Evolutionary conservation across 2,888 invertebrate genomes (phyloP).

Genomic region (Epinotia ramella): DNA sequence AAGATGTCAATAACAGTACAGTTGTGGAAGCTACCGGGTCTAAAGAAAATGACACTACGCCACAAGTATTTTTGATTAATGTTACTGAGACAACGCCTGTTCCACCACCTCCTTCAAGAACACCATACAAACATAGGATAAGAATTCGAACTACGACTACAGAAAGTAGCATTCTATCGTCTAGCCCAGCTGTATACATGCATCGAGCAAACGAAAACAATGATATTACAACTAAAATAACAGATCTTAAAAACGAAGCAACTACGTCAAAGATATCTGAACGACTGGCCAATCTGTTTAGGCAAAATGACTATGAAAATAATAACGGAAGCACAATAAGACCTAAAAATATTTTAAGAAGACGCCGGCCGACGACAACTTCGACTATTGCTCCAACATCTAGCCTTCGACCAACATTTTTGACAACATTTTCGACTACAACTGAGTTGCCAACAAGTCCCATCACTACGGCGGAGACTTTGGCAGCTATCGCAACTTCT

Average conservation of each 20-base stretch:
- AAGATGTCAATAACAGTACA: slow-evolving; percentile 65
- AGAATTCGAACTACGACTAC: slow-evolving; percentile 78
- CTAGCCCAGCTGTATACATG: slow-evolving; percentile 52
- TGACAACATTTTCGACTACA: slow-evolving; percentile 49
- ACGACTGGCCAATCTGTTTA: slow-evolving; percentile 64
- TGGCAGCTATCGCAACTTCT: slow-evolving; percentile 57
- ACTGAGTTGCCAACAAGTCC: slow-evolving; percentile 49
- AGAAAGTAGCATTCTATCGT: slow-evolving; percentile 61
- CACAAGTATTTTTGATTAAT: slow-evolving; percentile 57
- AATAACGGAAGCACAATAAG: slow-evolving; percentile 62
- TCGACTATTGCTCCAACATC: slow-evolving; percentile 55
- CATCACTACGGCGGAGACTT: slow-evolving; percentile 49
- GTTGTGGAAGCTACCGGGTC: slow-evolving; percentile 52
- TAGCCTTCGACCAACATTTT: slow-evolving; percentile 47
- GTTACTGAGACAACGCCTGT: slow-evolving; percentile 60
- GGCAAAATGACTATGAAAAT: slow-evolving; percentile 63
- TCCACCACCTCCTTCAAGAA: slow-evolving; percentile 52
- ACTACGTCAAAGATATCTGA: slow-evolving; percentile 67
- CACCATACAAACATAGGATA: slow-evolving; percentile 69
- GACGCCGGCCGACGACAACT: slow-evolving; percentile 80
- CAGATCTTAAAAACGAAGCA: slow-evolving; percentile 55
- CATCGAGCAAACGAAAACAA: slow-evolving; percentile 64
- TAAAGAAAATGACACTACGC: slow-evolving; percentile 57
- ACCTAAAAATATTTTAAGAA: slow-evolving; percentile 66
- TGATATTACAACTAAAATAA: slow-evolving; percentile 57